Base-by-base conservation (phyloP, 2,113 vertebrate genomes). In the Corythornis madagascariensis region DNA sequence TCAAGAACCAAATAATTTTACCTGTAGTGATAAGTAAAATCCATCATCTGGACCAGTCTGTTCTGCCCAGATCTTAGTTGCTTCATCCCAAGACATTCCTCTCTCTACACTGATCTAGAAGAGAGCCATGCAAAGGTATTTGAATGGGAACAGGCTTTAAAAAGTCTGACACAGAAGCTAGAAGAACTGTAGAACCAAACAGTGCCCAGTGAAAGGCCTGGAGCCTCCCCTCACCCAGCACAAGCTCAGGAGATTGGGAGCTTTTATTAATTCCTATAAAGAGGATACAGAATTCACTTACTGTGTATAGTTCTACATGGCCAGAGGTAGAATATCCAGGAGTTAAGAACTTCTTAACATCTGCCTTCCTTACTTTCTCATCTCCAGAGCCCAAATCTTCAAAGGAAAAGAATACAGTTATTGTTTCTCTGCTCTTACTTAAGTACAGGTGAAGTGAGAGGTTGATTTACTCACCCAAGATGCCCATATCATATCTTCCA, bases 11-110 rank as follows among this genome's bases (percentile, higher is more conserved):
- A 40, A 86, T 43, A 57, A 24, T 31, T 87, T 90, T 78, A 99
- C 98, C 97, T 99, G 98, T 52, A 98, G 79, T 15, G 98, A 98
- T 83, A 99, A 98, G 94, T 99, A 99, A 97, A 99, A 99, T 47
- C 99, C 99, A 93, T 99, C 99, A 26, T 99, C 99, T 25, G 98
- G 93, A 92, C 99, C 99, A 5, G 96, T 99, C 89, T 99, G 98
- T 8, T 99, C 99, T 3, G 99, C 99, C 99, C 99, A 99, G 56
- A 98, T 97, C 69, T 99, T 99, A 6, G 98, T 99, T 29, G 99
- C 99, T 93, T 99, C 99, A 28, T 99, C 99, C 99, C 99, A 99
- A 35, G 99, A 99, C 99, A 99, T 99, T 18, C 99, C 99, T 74
- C 99, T 98, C 96, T 99, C 99, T 61, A 99, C 99, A 25, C 99